Evolutionary conservation across 2,888 invertebrate genomes (phyloP), one percentile per base, ranked within the genome.

Genomic region (Callyntrura sp.): DNA sequence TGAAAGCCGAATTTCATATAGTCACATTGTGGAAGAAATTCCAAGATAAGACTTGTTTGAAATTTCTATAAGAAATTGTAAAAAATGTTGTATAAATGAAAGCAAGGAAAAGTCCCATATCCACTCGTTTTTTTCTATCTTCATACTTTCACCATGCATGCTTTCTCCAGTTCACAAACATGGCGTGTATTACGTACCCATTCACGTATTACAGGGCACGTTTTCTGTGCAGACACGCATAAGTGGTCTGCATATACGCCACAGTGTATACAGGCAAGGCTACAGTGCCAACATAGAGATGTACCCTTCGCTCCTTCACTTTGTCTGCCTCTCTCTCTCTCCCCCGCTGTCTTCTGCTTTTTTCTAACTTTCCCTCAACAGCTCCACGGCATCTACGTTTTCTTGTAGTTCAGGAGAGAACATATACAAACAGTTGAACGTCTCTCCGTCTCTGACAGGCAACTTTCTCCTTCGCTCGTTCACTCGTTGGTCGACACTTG

Each of bases 401-500:
- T 43, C 28, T 68, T 51, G 51, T 76, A 11, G 23, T 23, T 0
- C 17, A 45, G 62, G 20, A 35, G 35, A 35, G 35, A 35, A 48
- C 48, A 48, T 43, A 70, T 17, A 73, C 73, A 73, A 35, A 68
- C n/a, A 35, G 12, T 9, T 9, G 35, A 68, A 35, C 73, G 20
- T 48, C 65, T 73, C 55, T 51, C 23, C 12, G 35, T 35, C 17
- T 45, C 79, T 79, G 35, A 14, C 79, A 82, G 48, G 20, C 81
- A 65, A 60, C 87, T 88, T 88, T 88, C 87, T 81, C 87, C 57
- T 78, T 78, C 51, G 45, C 79, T 86, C 86, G 65, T 78, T 86
- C 55, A 65, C 70, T 87, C 87, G 70, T 81, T 55, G 60, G 87
- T 65, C 81, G 82, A 79, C 87, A 88, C 87, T 88, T 88, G 87